These are phyloP conservation scores for Channallabes apus DNA, from an alignment of 2,797 vertebrate genomes.

Conservation along the genomic window DNA sequence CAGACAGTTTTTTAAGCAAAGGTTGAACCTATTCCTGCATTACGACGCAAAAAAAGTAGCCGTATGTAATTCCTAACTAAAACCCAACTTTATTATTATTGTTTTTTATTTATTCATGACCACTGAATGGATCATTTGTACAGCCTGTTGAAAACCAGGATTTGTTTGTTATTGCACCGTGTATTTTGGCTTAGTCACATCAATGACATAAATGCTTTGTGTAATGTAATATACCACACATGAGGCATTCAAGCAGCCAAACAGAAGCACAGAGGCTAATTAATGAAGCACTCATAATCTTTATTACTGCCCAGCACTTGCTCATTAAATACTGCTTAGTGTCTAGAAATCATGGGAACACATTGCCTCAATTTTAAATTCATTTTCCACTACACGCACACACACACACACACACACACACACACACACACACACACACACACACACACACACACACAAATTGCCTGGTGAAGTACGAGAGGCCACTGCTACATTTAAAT, in stretches of 20 bases:
- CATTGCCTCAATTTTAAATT: too few species aligned
- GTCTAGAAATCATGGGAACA: background rate
- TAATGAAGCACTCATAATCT: constrained; percentile 27
- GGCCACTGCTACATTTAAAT: too few species aligned
- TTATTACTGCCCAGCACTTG: constrained; percentile 19
- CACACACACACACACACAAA: too few species aligned
- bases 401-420: background rate
- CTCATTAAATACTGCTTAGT: constrained; percentile 32
- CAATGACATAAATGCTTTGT: background rate
- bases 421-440: background rate
- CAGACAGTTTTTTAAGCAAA: background rate
- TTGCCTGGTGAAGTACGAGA: too few species aligned
- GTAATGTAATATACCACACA: background rate
- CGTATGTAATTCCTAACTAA: background rate
- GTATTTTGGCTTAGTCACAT: constrained; percentile 1
- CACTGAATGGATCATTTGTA: background rate
- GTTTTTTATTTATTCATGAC: background rate
- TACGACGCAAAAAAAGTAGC: background rate
- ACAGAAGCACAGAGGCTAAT: background rate
- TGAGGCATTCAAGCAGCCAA: background rate
- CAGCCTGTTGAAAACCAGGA: background rate
- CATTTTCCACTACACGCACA: background rate
- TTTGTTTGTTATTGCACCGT: background rate
- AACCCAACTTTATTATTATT: background rate
- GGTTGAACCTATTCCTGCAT: background rate